Conservation (phyloP, 2,888 invertebrate genomes). For the Tridacna crocea region DNA sequence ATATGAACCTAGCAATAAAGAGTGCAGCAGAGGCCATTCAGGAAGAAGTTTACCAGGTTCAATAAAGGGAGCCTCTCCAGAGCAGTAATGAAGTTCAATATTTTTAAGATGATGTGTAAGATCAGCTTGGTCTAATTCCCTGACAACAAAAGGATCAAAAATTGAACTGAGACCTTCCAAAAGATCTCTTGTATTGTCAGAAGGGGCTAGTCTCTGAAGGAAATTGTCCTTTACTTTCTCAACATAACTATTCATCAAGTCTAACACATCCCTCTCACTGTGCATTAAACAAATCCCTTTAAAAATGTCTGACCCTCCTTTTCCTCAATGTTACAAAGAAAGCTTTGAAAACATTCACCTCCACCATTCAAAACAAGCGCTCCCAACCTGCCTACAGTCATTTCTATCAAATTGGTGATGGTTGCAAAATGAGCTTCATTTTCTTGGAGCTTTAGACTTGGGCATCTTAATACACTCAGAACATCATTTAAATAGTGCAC, state of each 20-base stretch:
- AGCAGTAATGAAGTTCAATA: slow-evolving; percentile 2
- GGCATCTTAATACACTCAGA: slow-evolving; percentile 2
- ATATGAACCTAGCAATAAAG: slow-evolving; percentile 10
- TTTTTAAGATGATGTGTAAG: not conserved
- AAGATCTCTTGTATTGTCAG: slow-evolving; percentile 10
- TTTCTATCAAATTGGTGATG: not conserved
- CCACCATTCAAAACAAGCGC: not conserved
- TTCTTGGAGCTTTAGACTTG: not conserved
- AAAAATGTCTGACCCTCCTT: not conserved
- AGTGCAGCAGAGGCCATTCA: slow-evolving; percentile 13
- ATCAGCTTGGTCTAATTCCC: too few relatives aligned
- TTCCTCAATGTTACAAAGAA: not conserved
- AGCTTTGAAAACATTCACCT: not conserved
- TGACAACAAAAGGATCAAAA: not conserved
- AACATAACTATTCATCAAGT: not conserved
- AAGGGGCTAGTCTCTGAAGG: not conserved
- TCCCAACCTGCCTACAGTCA: not conserved
- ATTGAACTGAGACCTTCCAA: not conserved
- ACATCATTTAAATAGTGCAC: slow-evolving; percentile 11
- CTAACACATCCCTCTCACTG: not conserved
- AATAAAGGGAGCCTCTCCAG: not conserved
- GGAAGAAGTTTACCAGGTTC: slow-evolving; percentile 4
- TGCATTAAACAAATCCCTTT: not conserved
- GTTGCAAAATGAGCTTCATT: not conserved
- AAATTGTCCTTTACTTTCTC: not conserved